These are phyloP conservation scores for Oligia latruncula DNA, from an alignment of 2,888 invertebrate genomes.

Conservation along the genomic window DNA sequence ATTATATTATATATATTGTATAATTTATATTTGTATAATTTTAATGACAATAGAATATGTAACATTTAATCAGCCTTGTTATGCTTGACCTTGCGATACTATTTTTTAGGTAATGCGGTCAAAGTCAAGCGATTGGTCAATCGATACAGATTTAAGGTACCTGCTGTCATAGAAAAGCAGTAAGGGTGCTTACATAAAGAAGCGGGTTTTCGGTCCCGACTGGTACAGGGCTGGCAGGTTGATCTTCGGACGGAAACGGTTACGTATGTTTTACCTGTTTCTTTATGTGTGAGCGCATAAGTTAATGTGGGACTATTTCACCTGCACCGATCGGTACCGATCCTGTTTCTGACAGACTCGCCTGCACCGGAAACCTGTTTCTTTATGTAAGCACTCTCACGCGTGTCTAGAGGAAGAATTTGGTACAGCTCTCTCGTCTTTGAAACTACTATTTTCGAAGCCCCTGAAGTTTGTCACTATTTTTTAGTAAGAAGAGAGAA, in stretches of 20 bases:
- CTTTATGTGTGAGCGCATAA: too few species aligned
- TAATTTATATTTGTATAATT: conserved; percentile 4
- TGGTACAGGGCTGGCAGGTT: too few species aligned
- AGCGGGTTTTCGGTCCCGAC: too few species aligned
- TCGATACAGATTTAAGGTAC: conserved; percentile 8
- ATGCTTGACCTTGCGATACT: conserved; percentile 27
- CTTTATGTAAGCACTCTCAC: too few species aligned
- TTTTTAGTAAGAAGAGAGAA: neutral
- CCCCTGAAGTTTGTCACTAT: neutral
- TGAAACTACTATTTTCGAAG: neutral
- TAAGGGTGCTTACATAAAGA: too few species aligned
- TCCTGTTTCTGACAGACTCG: too few species aligned
- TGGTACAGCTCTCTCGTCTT: neutral
- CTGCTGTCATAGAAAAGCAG: neutral
- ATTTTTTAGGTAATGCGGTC: conserved; percentile 60
- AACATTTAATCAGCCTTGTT: conserved; percentile 16
- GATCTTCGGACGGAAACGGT: too few species aligned
- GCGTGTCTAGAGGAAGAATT: neutral
- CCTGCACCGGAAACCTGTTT: too few species aligned
- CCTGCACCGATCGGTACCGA: too few species aligned
- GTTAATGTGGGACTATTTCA: too few species aligned
- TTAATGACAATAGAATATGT: conserved; percentile 21
- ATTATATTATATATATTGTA: too few species aligned
- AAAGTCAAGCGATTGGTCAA: conserved; percentile 52
- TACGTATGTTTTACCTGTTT: too few species aligned